Evolutionary conservation across 53 echinoderm and acorn worm species (phyloP).

Genomic region (Holothuria scabra): DNA sequence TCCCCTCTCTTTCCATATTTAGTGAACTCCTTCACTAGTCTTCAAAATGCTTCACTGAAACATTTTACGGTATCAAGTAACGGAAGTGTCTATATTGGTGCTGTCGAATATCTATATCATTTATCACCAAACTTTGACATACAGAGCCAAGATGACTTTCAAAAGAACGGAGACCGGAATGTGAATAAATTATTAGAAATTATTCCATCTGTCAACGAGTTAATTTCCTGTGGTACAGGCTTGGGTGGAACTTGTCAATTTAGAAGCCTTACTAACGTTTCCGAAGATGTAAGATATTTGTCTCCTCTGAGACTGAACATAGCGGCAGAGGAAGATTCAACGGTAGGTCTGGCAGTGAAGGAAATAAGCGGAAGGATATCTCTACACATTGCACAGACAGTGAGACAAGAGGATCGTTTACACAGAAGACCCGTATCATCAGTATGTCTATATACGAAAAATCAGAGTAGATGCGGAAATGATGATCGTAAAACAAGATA

Average conservation of each 20-base stretch:
- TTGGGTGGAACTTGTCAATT: neutral
- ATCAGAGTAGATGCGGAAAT: neutral
- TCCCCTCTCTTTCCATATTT: no score
- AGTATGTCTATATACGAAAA: neutral
- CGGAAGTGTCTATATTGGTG: neutral
- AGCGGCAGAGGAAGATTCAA: neutral
- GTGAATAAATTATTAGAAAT: neutral
- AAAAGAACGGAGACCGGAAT: neutral
- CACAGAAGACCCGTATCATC: neutral
- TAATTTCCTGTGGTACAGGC: neutral
- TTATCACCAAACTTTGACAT: slow-evolving; percentile 2
- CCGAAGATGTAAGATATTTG: neutral
- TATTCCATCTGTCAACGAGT: neutral
- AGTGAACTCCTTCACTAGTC: no score
- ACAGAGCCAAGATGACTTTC: neutral
- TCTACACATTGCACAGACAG: neutral
- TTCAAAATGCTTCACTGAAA: neutral
- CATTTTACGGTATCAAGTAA: slow-evolving; percentile 7
- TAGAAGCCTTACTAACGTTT: neutral
- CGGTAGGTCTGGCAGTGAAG: neutral
- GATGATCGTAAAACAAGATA: neutral
- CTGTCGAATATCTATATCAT: neutral
- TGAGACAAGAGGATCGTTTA: neutral
- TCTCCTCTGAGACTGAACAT: neutral
- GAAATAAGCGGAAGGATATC: neutral